Evolutionary conservation across 2,113 vertebrate genomes (phyloP), one percentile per base, ranked within the genome.

Genomic region (Neodon shergylaensis): DNA sequence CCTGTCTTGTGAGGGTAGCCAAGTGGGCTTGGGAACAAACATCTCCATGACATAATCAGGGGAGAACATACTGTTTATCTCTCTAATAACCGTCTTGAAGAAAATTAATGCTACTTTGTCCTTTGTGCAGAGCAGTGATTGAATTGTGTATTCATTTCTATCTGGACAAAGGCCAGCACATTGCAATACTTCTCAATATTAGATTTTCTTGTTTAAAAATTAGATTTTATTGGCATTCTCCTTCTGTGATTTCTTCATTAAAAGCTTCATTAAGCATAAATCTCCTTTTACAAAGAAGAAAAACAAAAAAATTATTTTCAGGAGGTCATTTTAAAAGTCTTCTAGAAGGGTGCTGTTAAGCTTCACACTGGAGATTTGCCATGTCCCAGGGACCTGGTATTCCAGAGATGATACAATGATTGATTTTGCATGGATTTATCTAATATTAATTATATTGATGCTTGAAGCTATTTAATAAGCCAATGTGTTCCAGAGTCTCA

Each of bases 131-230:
- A 98, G 98, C 98, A 98, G 95, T 99, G 98, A 99, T 98, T 98
- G 98, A 98, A 98, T 98, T 98, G 98, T 98, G 98, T 98, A 98
- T 98, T 98, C 98, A 98, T 98, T 98, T 99, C 98, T 98, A 98
- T 97, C 98, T 98, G 98, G 98, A 98, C 98, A 98, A 98, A 98
- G 98, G 98, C 98, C 98, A 98, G 98, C 98, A 98, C 98, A 98
- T 98, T 98, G 98, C 98, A 98, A 98, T 98, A 98, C 98, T 98
- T 98, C 97, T 98, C 98, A 98, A 98, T 98, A 99, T 98, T 98
- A 99, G 98, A 99, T 99, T 98, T 98, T 98, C 98, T 98, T 98
- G 95, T 98, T 98, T 98, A 98, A 98, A 98, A 98, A 99, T 98
- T 98, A 99, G 98, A 98, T 98, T 98, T 98, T 98, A 98, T 98